These are phyloP conservation scores for Misgurnus anguillicaudatus DNA, from an alignment of 2,113 vertebrate genomes.

Conservation along the genomic window DNA sequence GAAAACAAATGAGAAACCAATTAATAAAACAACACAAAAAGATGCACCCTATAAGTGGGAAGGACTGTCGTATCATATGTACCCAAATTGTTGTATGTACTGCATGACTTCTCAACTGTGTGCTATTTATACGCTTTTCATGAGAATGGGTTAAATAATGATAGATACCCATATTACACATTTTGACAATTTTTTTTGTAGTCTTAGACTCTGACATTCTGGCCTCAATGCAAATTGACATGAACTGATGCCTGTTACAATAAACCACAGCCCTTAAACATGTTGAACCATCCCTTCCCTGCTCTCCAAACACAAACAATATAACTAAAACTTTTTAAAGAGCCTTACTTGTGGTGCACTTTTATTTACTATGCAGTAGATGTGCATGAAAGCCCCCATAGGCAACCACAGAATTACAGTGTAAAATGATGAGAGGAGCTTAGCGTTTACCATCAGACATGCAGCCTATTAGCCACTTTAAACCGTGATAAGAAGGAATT, in stretches of 20 bases:
- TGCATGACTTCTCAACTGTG: no score
- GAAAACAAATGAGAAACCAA: no score
- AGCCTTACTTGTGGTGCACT: conserved; percentile 37
- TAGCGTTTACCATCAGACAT: background rate
- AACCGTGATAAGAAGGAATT: background rate
- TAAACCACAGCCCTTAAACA: conserved; percentile 41
- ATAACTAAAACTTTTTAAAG: conserved; percentile 11
- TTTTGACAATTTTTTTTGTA: no score
- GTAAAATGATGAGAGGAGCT: conserved; percentile 5
- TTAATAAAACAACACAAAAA: no score
- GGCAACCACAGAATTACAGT: conserved; percentile 25
- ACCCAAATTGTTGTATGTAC: no score
- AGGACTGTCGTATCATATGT: no score
- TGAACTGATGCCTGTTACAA: conserved; percentile 32
- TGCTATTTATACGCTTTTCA: no score
- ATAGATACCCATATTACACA: no score
- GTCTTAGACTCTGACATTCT: background rate
- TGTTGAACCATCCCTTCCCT: background rate
- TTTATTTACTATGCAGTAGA: conserved; percentile 42
- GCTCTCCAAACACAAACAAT: background rate
- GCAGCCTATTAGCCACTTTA: conserved; percentile 1
- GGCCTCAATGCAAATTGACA: conserved; percentile 14
- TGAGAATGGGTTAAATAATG: no score
- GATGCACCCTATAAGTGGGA: no score
- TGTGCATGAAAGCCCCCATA: conserved; percentile 31